Evolutionary conservation across 2,797 vertebrate species (phyloP).

Genomic region (Myiothlypis coronata): DNA sequence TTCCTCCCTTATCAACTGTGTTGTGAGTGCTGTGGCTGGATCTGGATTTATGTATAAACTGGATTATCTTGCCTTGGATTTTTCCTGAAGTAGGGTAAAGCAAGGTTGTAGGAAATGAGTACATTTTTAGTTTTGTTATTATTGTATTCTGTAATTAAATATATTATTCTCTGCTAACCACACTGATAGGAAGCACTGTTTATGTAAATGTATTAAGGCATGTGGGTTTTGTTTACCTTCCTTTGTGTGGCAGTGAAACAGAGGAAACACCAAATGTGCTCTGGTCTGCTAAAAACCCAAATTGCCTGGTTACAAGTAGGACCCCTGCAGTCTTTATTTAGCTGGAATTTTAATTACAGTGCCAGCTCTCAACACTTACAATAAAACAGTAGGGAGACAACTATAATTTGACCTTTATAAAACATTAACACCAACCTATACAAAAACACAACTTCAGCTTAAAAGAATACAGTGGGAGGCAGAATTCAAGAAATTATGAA

Average conservation of each 20-base stretch:
- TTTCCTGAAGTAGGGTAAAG: neutral
- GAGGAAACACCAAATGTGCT: neutral
- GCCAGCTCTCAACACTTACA: neutral
- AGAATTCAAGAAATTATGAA: neutral
- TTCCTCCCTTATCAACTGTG: neutral
- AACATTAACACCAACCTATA: slow-evolving; percentile 2
- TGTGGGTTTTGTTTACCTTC: neutral
- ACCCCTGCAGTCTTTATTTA: slow-evolving; percentile 27
- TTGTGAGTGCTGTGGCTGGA: neutral
- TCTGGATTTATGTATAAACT: neutral
- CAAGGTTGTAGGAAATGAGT: neutral
- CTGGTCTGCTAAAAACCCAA: slow-evolving; percentile 16
- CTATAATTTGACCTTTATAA: slow-evolving; percentile 44
- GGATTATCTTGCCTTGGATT: neutral
- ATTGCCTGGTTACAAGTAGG: neutral
- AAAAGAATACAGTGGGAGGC: neutral
- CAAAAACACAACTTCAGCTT: neutral
- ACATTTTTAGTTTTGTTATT: neutral
- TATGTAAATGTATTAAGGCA: neutral
- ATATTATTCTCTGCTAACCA: neutral
- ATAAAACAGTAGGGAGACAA: neutral
- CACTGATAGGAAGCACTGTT: neutral
- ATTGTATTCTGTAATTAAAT: neutral
- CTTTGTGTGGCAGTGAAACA: neutral
- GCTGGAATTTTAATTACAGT: slow-evolving; percentile 52